These are phyloP conservation scores for Clarias pachynema DNA, from an alignment of 2,797 vertebrate species.

Conservation along the genomic window DNA sequence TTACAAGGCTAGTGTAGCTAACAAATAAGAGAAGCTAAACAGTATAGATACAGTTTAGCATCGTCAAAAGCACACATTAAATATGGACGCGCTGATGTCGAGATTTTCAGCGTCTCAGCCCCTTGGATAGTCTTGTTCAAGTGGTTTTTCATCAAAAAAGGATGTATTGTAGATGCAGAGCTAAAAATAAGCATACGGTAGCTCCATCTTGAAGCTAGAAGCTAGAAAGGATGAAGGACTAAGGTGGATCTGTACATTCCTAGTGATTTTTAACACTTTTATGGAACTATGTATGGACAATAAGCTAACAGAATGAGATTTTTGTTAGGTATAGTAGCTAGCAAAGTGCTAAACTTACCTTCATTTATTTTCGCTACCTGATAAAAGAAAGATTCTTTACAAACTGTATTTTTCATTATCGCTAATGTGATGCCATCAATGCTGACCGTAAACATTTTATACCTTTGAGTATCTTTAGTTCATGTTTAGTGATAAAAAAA, in stretches of 20 bases:
- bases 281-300: background rate
- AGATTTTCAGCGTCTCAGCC: background rate
- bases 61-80: background rate
- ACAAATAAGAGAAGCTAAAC: background rate
- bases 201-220: background rate
- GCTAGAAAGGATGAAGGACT: background rate
- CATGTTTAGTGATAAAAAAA: background rate
- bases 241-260: background rate
- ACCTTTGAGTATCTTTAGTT: background rate
- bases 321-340: background rate
- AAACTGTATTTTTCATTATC: background rate
- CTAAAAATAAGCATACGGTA: background rate
- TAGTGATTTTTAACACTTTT: background rate
- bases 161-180: background rate
- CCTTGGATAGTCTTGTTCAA: background rate
- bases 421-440: background rate
- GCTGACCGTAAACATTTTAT: background rate
- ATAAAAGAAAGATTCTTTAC: background rate
- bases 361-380: background rate
- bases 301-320: too few relatives aligned
- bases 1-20: background rate
- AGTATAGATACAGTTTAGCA: background rate
- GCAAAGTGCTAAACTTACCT: background rate
- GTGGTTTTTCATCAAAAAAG: background rate
- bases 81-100: background rate